Evolutionary conservation across 2,797 vertebrate species (phyloP), one percentile per base, ranked within the genome.

Genomic region (Glyptemys insculpta): DNA sequence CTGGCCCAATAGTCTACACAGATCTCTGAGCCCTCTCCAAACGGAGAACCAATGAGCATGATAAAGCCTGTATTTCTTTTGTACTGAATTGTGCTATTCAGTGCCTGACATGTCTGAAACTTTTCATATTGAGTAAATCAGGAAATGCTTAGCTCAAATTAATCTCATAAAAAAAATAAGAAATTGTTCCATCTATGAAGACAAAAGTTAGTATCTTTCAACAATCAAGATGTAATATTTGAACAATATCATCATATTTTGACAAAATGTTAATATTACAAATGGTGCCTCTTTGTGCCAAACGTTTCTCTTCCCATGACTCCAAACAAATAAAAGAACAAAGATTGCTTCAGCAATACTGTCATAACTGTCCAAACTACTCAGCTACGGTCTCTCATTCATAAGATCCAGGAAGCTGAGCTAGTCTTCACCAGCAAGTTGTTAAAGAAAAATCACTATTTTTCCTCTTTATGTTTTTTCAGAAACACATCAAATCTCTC

Each of bases 321-420:
- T 82, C 57, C 78, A 85, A 90, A 72, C 65, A 93, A 96, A 93
- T 23, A 84, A 90, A 57, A 95, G 72, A 86, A 72, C 74, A 92
- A 87, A 86, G 37, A 59, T 23, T 88, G 2, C 78, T 97, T 96
- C 56, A 87, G 74, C 93, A 91, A 79, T 37, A 76, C 89, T 96
- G 62, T 93, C 91, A 88, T 79, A 96, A 94, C 80, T 89, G 82
- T 92, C 83, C 83, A 96, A 85, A 92, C 93, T 90, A 21, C 89
- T 95, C 79, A 79, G n/a, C 90, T 95, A 54, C 1, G 1, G 1
- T 52, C 91, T 93, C 62, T 86, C 41, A 1, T 92, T 94, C 53
- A 91, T 56, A 85, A 85, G 62, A 78, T 88, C 29, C 78, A 94
- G 86, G 41, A 88, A 96, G 87, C 21, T 92, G 88, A 92, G 79